Percentiles rank a stretch among this genome's conserved stretches.
phyloP scores from a whole-genome alignment of 92 coral and sea anemone genomes.

The Hydrozoanthus gracilis region DNA sequence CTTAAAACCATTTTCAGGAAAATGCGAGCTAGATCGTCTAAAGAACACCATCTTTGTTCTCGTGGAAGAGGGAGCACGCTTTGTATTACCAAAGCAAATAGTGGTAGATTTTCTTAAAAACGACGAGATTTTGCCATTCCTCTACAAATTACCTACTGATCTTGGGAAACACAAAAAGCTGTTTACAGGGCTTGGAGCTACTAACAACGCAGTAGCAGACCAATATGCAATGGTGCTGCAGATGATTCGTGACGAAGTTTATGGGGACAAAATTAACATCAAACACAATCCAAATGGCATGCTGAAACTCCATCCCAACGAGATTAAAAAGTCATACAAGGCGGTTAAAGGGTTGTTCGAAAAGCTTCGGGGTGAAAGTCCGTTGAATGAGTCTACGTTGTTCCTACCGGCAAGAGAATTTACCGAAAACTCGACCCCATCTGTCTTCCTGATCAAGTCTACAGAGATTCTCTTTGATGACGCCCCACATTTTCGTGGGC shows the following conservation, averaged over 20 bases:
- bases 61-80: constrained; percentile 62
- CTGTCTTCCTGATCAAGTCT: constrained; percentile 55
- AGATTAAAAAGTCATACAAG: constrained; percentile 39
- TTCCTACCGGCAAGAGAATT: constrained; percentile 60
- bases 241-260: constrained; percentile 24
- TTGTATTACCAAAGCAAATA: constrained; percentile 63
- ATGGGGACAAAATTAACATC: background rate
- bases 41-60: constrained; percentile 49
- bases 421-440: background rate
- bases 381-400: constrained; percentile 24
- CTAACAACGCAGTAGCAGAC: constrained; percentile 48
- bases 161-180: constrained; percentile 29
- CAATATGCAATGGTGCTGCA: constrained; percentile 73
- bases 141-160: constrained; percentile 66
- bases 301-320: constrained; percentile 72
- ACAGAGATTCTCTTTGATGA: constrained; percentile 60
- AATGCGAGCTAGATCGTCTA: constrained; percentile 22
- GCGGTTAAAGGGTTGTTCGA: constrained; percentile 70
- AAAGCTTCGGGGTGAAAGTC: constrained; percentile 3
- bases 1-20: constrained; percentile 15
- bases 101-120: constrained; percentile 49
- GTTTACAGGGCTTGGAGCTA: constrained; percentile 66
- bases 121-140: constrained; percentile 65
- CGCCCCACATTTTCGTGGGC: constrained; percentile 70
- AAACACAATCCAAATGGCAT: no score